These are phyloP conservation scores for Paedocypris sp. DNA, from an alignment of 2,113 vertebrate species.

Conservation along the genomic window DNA sequence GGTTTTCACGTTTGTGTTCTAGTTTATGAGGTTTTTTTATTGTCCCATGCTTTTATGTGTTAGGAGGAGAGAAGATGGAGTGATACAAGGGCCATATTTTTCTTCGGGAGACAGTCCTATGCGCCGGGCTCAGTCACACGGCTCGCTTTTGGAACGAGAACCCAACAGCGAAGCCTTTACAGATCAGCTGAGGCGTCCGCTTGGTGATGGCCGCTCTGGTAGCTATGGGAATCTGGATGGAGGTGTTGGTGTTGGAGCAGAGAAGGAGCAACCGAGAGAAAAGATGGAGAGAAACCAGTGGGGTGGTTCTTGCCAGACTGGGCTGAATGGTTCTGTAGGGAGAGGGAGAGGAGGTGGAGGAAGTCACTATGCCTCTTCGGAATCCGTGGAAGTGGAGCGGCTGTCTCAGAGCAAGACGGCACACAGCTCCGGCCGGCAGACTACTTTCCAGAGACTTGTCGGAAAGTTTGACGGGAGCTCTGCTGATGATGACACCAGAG, in stretches of 20 bases:
- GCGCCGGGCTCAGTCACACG: slow-evolving; percentile 72
- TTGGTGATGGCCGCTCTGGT: slow-evolving; percentile 59
- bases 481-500: slow-evolving; percentile 39
- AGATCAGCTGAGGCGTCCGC: slow-evolving; percentile 49
- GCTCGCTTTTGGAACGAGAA: slow-evolving; percentile 63
- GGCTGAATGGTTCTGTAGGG: slow-evolving; percentile 37
- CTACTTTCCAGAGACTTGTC: slow-evolving; percentile 63
- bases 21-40: background rate
- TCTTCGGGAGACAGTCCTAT: slow-evolving; percentile 41
- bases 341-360: slow-evolving; percentile 19
- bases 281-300: slow-evolving; percentile 27
- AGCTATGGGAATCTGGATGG: slow-evolving; percentile 47
- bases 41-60: background rate
- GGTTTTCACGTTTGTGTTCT: background rate
- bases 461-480: slow-evolving; percentile 58
- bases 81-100: slow-evolving; percentile 20
- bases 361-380: background rate
- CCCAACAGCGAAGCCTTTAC: slow-evolving; percentile 35
- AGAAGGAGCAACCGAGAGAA: slow-evolving; percentile 26
- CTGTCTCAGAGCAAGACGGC: background rate
- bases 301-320: slow-evolving; percentile 27
- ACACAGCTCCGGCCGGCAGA: slow-evolving; percentile 49
- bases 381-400: background rate
- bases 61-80: slow-evolving; percentile 33
- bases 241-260: slow-evolving; percentile 32